These are phyloP conservation scores for Siniperca scherzeri DNA, from an alignment of 2,797 vertebrate species.

Conservation along the genomic window DNA sequence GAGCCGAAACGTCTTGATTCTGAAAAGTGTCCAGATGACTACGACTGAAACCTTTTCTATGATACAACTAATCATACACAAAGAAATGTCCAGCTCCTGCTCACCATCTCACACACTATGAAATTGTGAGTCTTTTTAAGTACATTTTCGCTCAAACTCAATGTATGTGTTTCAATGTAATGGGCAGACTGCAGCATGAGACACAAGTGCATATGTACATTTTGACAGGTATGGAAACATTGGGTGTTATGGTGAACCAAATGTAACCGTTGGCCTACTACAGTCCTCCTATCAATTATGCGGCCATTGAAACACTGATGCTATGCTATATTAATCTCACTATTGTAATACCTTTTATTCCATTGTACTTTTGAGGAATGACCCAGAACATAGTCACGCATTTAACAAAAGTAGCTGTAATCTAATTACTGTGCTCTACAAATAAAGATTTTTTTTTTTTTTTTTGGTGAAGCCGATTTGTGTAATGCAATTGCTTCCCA, in stretches of 20 bases:
- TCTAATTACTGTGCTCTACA: slow-evolving; percentile 25
- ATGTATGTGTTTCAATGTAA: too few relatives aligned
- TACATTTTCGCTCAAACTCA: not conserved
- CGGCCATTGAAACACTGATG: not conserved
- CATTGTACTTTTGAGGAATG: not conserved
- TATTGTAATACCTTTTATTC: not conserved
- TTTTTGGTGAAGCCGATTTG: not conserved
- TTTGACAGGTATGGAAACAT: not conserved
- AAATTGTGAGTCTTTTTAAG: not conserved
- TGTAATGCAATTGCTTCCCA: slow-evolving; percentile 24
- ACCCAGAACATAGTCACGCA: not conserved
- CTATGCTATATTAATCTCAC: not conserved
- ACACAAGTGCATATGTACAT: not conserved
- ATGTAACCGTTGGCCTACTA: not conserved
- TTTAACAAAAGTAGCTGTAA: slow-evolving; percentile 5
- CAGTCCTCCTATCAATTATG: not conserved
- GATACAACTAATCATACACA: not conserved
- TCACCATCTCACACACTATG: not conserved
- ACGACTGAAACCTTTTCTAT: too few relatives aligned
- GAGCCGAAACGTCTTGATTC: too few relatives aligned
- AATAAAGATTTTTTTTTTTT: not conserved
- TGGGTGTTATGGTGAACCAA: not conserved
- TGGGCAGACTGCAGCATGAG: not conserved
- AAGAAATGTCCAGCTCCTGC: not conserved
- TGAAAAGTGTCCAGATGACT: too few relatives aligned